Conservation (phyloP, 2,888 invertebrate genomes). For the Rambutsinella grinnellia region DNA sequence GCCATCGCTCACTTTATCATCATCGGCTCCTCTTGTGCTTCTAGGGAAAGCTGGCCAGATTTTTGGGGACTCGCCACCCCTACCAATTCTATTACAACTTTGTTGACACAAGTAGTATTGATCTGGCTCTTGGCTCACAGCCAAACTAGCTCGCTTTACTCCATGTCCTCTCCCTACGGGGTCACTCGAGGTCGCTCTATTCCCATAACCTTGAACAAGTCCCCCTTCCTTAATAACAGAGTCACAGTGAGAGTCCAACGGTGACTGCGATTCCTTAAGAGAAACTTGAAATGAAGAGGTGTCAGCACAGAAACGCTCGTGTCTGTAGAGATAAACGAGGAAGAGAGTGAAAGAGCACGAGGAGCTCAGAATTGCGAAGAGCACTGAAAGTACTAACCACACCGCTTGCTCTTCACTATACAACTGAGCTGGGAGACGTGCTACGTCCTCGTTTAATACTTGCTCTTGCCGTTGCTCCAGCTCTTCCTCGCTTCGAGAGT, state of each 20-base stretch:
- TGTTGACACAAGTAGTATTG: conserved; percentile 32
- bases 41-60: too few species aligned
- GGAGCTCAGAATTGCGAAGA: conserved; percentile 52
- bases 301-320: too few species aligned
- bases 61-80: not conserved
- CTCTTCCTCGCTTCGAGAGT: conserved; percentile 12
- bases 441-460: conserved; percentile 33
- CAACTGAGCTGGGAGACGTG: conserved; percentile 46
- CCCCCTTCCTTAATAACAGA: not conserved
- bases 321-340: conserved; percentile 40
- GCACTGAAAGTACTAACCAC: conserved; percentile 58
- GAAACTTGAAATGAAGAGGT: too few species aligned
- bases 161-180: conserved; percentile 16
- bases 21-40: not conserved
- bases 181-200: conserved; percentile 48
- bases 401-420: conserved; percentile 50
- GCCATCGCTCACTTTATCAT: not conserved
- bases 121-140: conserved; percentile 32
- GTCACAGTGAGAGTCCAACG: not conserved
- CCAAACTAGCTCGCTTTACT: conserved; percentile 26
- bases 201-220: conserved; percentile 31
- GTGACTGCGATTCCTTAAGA: too few species aligned
- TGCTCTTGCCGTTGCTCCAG: not conserved
- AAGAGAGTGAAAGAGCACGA: conserved; percentile 54
- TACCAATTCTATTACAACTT: not conserved